Percentiles rank a stretch among this genome's conserved stretches.
phyloP scores from a whole-genome alignment of 2,888 invertebrate genomes.

The Leucoma salicis region DNA sequence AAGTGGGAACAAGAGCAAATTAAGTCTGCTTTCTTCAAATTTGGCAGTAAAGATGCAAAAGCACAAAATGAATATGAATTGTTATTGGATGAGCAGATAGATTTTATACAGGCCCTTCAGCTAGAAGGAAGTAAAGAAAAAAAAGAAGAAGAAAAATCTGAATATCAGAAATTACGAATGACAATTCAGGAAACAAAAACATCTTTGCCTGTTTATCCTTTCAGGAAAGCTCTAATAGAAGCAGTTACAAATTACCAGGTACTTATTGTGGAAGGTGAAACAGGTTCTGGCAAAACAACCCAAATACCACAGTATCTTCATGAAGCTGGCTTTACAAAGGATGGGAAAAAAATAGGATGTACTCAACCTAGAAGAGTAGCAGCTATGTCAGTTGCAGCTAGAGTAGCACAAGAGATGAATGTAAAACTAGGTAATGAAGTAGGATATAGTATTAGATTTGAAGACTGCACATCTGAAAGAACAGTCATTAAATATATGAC shows the following conservation, averaged over 20 bases:
- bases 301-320: constrained; percentile 99
- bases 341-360: constrained; percentile 95
- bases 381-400: constrained; percentile 99
- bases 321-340: constrained; percentile 94
- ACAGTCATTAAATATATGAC: constrained; percentile 99
- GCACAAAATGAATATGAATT: constrained; percentile 93
- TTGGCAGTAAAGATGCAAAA: constrained; percentile 94
- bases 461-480: constrained; percentile 98
- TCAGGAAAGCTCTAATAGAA: constrained; percentile 92
- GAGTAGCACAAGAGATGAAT: constrained; percentile 98
- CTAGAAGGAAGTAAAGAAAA: constrained; percentile 86
- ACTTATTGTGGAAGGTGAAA: constrained; percentile 98
- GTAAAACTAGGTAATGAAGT: constrained; percentile 97
- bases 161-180: constrained; percentile 86
- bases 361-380: constrained; percentile 99
- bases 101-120: constrained; percentile 95
- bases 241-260: constrained; percentile 96
- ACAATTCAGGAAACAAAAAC: constrained; percentile 95
- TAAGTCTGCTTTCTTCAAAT: constrained; percentile 94
- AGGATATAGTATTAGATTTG: constrained; percentile 96
- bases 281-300: constrained; percentile 99
- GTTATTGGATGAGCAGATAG: constrained; percentile 97
- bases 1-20: constrained; percentile 99
- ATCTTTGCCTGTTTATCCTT: constrained; percentile 97
- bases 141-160: constrained; percentile 84